phyloP scores from a whole-genome alignment of 2,888 invertebrate genomes.

The Heliconius aoede region DNA sequence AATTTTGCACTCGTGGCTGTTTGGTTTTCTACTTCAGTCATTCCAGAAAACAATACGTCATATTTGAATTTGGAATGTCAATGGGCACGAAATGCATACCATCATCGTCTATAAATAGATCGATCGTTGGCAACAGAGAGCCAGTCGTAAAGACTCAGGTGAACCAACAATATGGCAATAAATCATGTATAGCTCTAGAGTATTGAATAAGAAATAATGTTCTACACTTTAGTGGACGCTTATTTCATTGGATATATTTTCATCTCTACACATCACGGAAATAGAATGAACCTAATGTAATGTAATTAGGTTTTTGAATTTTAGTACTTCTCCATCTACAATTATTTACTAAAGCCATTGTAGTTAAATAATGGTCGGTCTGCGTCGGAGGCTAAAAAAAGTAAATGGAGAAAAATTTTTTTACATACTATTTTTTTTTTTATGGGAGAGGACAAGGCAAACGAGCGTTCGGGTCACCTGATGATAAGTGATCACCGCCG shows the following conservation, averaged over 20 bases:
- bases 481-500: no score
- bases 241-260: not conserved
- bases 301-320: no score
- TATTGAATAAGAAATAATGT: constrained; percentile 15
- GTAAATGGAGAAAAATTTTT: no score
- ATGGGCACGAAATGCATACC: constrained; percentile 47
- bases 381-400: no score
- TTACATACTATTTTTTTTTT: no score
- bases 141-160: constrained; percentile 51
- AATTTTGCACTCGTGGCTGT: constrained; percentile 16
- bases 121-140: constrained; percentile 49
- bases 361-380: no score
- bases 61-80: constrained; percentile 52
- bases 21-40: constrained; percentile 29
- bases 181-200: constrained; percentile 46
- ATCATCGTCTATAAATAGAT: constrained; percentile 48
- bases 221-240: not conserved
- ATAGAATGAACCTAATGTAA: no score
- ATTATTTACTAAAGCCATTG: no score
- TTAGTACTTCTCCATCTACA: no score
- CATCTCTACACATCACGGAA: not conserved
- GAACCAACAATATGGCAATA: constrained; percentile 48
- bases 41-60: constrained; percentile 38
- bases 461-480: no score
- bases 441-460: no score